Evolutionary conservation across 2,888 invertebrate species (phyloP), one percentile per base, ranked within the genome.

Genomic region (Parochlus steinenii): DNA sequence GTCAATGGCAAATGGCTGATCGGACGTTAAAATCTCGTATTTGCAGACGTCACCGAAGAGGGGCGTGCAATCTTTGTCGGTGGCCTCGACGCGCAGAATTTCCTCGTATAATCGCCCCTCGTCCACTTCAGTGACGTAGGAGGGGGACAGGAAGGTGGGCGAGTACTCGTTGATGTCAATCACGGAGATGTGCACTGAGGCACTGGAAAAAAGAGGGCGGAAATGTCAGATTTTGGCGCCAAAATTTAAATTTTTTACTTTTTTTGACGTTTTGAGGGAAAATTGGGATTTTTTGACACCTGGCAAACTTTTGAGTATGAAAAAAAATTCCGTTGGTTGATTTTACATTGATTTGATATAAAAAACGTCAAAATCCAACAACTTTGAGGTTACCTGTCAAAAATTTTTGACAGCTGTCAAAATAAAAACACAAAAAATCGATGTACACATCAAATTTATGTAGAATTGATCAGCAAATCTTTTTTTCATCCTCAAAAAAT

Each of bases 101-200:
- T 89, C 85, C 49, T 83, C 80, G 62, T 86, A 86, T 18, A 90
- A 61, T 10, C 81, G 71, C 2, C 90, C 90, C 54, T 95, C 95
- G 54, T 90, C 90, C 43, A 89, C 69, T 20, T 85, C 72, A 44
- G 79, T 75, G 20, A 87, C 83, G 63, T 93, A 95, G 33, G 87
- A 80, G 23, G 86, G 77, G 53, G 90, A 82, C 34, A 80, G 67
- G 65, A 93, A 95, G 41, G 78, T 78, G 3, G 95, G 95, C 17
- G 86, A 79, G 62, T 82, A 92, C 57, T 93, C 92, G 64, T 95
- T 95, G 46, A 92, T 89, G 62, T 95, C 95, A 39, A 85, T 79
- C 41, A 97, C 92, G 14, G 85, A 83, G 49, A 97, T 87, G 62
- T 87, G 85, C 34, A 92, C 86, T 23, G 86, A 85, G 3, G 87